A percentile compares a stretch with the other conserved stretches of the same genome.
Evolutionary conservation across 2,888 invertebrate species (phyloP).

Genomic region (Pilophorus perplexus): DNA sequence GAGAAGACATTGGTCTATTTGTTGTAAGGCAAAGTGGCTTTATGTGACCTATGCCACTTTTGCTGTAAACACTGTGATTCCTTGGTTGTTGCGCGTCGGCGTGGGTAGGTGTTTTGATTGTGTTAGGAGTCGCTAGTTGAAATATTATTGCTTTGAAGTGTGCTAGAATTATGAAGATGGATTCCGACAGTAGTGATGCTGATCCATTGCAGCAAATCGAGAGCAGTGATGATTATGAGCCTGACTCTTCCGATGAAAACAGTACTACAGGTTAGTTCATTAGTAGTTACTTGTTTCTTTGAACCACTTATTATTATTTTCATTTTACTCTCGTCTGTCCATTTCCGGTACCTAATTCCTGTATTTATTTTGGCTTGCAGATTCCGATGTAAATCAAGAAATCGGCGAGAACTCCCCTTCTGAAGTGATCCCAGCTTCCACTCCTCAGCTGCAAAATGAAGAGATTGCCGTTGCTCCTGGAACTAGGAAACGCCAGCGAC

Average conservation of each 20-base stretch:
- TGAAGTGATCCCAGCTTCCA: too few species aligned
- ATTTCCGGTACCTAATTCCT: neutral
- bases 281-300: neutral
- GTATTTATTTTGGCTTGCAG: neutral
- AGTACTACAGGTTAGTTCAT: neutral
- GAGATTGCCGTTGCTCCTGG: neutral
- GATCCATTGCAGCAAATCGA: neutral
- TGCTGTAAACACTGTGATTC: neutral
- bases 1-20: neutral
- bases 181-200: neutral
- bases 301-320: neutral
- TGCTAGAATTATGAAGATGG: neutral
- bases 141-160: neutral
- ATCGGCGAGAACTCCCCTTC: neutral
- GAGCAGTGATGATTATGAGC: neutral
- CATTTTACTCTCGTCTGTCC: neutral
- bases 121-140: neutral
- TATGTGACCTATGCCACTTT: slow-evolving; percentile 9
- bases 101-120: neutral
- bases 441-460: too few species aligned
- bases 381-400: neutral
- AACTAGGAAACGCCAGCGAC: neutral
- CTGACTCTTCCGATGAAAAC: neutral
- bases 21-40: neutral
- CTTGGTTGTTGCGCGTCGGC: neutral